These are phyloP conservation scores for Tapirus indicus DNA, from an alignment of 2,797 vertebrate genomes.

Conservation along the genomic window DNA sequence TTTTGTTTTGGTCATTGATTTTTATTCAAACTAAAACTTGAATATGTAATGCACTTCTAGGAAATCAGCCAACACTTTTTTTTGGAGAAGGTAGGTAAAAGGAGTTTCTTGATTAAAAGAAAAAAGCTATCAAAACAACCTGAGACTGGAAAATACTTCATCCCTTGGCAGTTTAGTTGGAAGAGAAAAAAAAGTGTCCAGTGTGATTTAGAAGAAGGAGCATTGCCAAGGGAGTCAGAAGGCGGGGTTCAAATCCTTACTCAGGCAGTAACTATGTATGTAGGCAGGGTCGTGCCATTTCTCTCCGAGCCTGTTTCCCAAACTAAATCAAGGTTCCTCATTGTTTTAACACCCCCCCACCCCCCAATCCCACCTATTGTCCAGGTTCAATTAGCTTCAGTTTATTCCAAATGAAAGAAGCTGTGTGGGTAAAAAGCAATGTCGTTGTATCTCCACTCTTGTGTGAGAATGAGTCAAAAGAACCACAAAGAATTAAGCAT, in stretches of 20 bases:
- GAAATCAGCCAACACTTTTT: background rate
- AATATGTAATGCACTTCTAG: background rate
- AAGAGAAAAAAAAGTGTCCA: background rate
- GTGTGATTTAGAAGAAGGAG: background rate
- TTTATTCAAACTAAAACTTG: conserved; percentile 63
- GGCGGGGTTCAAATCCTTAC: background rate
- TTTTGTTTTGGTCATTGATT: conserved; percentile 36
- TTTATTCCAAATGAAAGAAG: background rate
- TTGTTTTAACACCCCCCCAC: background rate
- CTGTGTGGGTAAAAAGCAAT: background rate
- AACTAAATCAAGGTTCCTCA: background rate
- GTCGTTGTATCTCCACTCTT: background rate
- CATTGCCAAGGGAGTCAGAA: background rate
- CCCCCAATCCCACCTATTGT: background rate
- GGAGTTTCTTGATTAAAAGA: background rate
- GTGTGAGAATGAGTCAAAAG: conserved; percentile 63
- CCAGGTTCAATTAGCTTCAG: background rate
- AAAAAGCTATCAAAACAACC: background rate
- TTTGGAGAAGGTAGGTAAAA: background rate
- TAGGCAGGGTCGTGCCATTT: background rate
- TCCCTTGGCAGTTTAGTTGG: background rate
- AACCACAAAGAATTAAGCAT: conserved; percentile 81
- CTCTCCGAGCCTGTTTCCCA: background rate
- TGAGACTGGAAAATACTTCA: background rate
- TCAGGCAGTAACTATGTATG: background rate